A percentile compares a stretch with the other conserved stretches of the same genome.
Evolutionary conservation across 2,888 invertebrate genomes (phyloP).

Genomic region (Falcaria lacertinaria): DNA sequence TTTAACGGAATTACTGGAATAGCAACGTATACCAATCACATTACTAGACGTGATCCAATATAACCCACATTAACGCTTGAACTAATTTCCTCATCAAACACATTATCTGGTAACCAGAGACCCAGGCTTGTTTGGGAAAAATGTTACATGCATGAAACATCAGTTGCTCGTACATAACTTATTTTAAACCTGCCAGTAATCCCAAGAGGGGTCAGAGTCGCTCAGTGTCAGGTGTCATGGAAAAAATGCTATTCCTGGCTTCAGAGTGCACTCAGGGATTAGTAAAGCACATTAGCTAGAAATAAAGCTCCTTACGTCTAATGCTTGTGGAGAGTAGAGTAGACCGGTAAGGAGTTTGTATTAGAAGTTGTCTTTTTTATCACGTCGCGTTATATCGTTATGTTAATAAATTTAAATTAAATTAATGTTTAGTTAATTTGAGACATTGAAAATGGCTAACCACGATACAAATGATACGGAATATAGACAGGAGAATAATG

Average conservation of each 20-base stretch:
- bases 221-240: slow-evolving; percentile 18
- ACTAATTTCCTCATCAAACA: not conserved
- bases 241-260: slow-evolving; percentile 16
- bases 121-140: slow-evolving; percentile 8
- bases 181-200: slow-evolving; percentile 12
- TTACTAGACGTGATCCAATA: too few species aligned
- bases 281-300: slow-evolving; percentile 2
- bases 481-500: too few species aligned
- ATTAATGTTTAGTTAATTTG: too few species aligned
- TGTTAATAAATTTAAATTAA: too few species aligned
- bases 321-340: not conserved
- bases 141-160: slow-evolving; percentile 16
- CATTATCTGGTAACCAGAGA: not conserved
- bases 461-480: too few species aligned
- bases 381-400: not conserved
- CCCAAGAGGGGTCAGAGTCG: slow-evolving; percentile 9
- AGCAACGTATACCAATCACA: too few species aligned
- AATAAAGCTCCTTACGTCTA: slow-evolving; percentile 1
- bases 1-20: too few species aligned
- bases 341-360: not conserved
- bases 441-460: too few species aligned
- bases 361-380: not conserved
- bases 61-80: not conserved
- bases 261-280: slow-evolving; percentile 15
- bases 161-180: slow-evolving; percentile 11